phyloP scores from a whole-genome alignment of 1,140 invertebrate species.

The Zophobas morio region DNA sequence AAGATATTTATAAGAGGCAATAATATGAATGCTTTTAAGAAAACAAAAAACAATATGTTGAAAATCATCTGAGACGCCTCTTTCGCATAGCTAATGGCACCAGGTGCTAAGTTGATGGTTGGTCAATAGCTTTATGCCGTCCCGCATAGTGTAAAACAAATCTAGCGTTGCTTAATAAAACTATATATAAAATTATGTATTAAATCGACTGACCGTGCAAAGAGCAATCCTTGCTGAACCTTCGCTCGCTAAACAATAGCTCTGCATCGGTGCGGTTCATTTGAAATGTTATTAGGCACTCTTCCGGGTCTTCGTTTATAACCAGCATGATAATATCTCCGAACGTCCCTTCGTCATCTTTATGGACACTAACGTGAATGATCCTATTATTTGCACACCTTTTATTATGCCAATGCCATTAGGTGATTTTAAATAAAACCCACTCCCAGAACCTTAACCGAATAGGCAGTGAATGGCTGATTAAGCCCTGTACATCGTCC shows the following conservation, averaged over 20 bases:
- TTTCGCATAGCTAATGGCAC: conserved; percentile 14
- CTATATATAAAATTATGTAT: conserved; percentile 8
- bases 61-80: conserved; percentile 18
- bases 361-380: conserved; percentile 48
- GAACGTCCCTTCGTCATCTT: conserved; percentile 55
- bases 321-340: conserved; percentile 52
- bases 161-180: conserved; percentile 7
- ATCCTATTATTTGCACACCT: conserved; percentile 43
- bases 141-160: conserved; percentile 8
- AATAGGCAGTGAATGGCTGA: conserved; percentile 6
- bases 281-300: conserved; percentile 57
- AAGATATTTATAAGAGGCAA: conserved; percentile 16
- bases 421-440: conserved; percentile 38
- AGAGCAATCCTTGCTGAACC: not conserved
- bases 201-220: conserved; percentile 34
- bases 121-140: not conserved
- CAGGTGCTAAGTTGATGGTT: conserved; percentile 13
- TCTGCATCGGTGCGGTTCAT: conserved; percentile 47
- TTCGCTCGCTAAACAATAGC: conserved; percentile 47
- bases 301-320: conserved; percentile 54
- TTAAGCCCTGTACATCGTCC: conserved; percentile 3
- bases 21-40: conserved; percentile 30
- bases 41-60: conserved; percentile 23
- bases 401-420: conserved; percentile 29
- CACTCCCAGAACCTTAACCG: not conserved